Percentiles rank a stretch among this genome's conserved stretches.
These are phyloP conservation scores for Lepus timidus DNA, from an alignment of 2,113 vertebrate genomes.

Conservation along the genomic window DNA sequence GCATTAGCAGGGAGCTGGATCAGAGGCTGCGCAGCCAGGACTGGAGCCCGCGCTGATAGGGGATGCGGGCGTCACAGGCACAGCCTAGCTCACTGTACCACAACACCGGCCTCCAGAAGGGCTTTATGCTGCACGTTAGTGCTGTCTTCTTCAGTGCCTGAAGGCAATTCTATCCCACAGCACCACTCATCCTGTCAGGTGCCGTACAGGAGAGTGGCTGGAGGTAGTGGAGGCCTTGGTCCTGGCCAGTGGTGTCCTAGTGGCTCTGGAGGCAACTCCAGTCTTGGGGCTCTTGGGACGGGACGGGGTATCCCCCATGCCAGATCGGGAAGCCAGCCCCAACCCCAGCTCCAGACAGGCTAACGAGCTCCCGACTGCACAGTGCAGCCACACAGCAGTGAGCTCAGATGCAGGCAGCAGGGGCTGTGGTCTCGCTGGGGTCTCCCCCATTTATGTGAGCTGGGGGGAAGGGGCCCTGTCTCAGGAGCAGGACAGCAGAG, in stretches of 20 bases:
- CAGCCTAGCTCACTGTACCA: too few species aligned
- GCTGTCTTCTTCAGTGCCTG: slow-evolving; percentile 2
- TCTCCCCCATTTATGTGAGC: rapidly evolving
- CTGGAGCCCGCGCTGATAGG: too few species aligned
- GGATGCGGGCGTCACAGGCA: too few species aligned
- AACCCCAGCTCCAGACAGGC: not conserved
- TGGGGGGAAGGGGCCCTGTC: not conserved
- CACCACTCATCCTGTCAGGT: not conserved
- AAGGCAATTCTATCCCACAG: not conserved
- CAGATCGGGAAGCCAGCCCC: not conserved
- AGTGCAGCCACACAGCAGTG: not conserved
- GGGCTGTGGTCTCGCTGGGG: not conserved
- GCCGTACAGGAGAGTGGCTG: not conserved
- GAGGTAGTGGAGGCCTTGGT: not conserved
- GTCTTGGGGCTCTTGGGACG: not conserved
- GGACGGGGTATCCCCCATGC: not conserved
- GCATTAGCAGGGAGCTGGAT: too few species aligned
- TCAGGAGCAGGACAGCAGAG: not conserved
- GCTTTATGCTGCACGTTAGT: not conserved
- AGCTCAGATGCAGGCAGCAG: not conserved
- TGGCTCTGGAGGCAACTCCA: not conserved
- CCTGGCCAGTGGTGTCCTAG: not conserved
- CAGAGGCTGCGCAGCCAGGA: too few species aligned
- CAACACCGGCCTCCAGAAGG: too few species aligned
- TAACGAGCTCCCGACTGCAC: not conserved